These are phyloP conservation scores for Oryzias javanicus DNA, from an alignment of 2,113 vertebrate species.

Conservation along the genomic window DNA sequence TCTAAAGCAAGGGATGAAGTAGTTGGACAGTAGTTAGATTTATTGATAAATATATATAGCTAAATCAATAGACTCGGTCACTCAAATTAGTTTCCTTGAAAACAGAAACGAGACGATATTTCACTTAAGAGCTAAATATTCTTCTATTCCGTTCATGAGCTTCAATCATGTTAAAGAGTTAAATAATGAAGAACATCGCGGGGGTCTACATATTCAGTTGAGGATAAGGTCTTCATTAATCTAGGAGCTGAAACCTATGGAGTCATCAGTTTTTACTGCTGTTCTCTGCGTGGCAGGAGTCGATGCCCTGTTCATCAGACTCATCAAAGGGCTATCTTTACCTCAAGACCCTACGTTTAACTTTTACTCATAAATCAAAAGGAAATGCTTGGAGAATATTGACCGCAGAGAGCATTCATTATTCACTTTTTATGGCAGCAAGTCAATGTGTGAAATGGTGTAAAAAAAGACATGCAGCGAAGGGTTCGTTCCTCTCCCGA, in stretches of 20 bases:
- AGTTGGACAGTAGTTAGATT: too few species aligned
- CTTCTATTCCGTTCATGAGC: slow-evolving; percentile 6
- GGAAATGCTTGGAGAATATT: slow-evolving; percentile 36
- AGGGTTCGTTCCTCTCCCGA: slow-evolving; percentile 3
- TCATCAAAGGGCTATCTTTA: slow-evolving; percentile 37
- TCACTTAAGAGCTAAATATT: slow-evolving; percentile 10
- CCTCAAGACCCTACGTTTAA: slow-evolving; percentile 30
- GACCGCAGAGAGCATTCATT: slow-evolving; percentile 48
- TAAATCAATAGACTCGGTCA: too few species aligned
- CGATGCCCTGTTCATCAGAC: slow-evolving; percentile 34
- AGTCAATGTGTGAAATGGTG: slow-evolving; percentile 16
- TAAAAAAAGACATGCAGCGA: not conserved
- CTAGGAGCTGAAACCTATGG: slow-evolving; percentile 23
- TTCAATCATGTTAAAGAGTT: slow-evolving; percentile 4
- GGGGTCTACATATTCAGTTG: slow-evolving; percentile 14
- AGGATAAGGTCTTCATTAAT: slow-evolving; percentile 21
- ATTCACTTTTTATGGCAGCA: slow-evolving; percentile 27
- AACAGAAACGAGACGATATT: not conserved
- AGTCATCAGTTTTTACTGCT: slow-evolving; percentile 13
- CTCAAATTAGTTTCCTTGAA: too few species aligned
- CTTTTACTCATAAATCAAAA: slow-evolving; percentile 54
- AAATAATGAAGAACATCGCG: slow-evolving; percentile 14
- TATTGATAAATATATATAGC: too few species aligned
- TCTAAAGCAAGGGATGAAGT: too few species aligned
- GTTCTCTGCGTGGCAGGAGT: slow-evolving; percentile 24